These are phyloP conservation scores for Carassius auratus DNA, from an alignment of 2,113 vertebrate genomes.

Conservation along the genomic window DNA sequence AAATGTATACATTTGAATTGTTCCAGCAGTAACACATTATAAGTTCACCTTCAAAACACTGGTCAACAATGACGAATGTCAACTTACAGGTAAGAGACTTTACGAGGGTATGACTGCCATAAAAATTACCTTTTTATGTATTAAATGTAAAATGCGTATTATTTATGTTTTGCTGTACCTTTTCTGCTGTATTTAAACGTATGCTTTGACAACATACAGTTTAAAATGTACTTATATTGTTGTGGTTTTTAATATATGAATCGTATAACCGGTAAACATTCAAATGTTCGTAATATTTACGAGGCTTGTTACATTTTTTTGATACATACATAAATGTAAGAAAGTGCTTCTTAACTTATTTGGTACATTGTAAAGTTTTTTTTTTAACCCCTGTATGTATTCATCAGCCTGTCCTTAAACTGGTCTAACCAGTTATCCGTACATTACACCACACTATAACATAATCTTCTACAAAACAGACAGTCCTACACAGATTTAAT, in stretches of 20 bases:
- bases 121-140: background rate
- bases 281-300: background rate
- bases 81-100: conserved; percentile 73
- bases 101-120: background rate
- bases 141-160: background rate
- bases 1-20: background rate
- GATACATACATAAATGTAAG: background rate
- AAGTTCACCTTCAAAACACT: background rate
- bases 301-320: background rate
- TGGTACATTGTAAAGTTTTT: background rate
- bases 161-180: background rate
- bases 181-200: background rate
- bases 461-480: background rate
- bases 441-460: background rate
- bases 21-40: background rate
- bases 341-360: background rate
- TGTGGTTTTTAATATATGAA: background rate
- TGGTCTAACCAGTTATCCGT: conserved; percentile 33
- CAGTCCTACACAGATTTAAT: background rate
- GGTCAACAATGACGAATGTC: conserved; percentile 50
- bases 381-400: background rate
- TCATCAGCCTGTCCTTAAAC: background rate
- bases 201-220: background rate
- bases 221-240: background rate
- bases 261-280: background rate